Conservation (phyloP, 1,140 invertebrate species). For the Lanistes nyassanus region DNA sequence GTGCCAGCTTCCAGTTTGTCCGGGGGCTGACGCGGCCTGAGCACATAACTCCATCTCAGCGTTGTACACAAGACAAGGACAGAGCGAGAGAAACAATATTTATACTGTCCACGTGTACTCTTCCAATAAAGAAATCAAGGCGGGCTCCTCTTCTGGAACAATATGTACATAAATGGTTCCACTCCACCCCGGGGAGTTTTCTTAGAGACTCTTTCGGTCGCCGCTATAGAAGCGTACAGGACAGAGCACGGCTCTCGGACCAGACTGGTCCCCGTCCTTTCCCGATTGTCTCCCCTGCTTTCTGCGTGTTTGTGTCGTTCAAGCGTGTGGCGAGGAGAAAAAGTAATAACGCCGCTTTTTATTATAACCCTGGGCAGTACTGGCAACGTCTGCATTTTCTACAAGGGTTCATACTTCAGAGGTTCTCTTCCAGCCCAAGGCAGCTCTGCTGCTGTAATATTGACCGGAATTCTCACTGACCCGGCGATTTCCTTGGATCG, state of each 20-base stretch:
- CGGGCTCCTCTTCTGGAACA: not conserved
- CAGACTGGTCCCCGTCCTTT: not conserved
- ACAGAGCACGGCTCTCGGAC: too few relatives aligned
- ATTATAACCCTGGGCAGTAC: not conserved
- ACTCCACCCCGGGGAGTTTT: not conserved
- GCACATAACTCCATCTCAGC: not conserved
- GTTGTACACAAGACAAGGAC: not conserved
- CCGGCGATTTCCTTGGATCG: too few relatives aligned
- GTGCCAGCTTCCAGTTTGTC: too few relatives aligned
- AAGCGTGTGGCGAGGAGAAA: not conserved
- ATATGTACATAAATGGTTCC: slow-evolving; percentile 1
- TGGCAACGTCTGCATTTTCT: not conserved
- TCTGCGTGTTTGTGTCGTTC: not conserved
- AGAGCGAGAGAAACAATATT: not conserved
- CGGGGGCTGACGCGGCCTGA: not conserved
- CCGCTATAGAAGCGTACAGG: too few relatives aligned
- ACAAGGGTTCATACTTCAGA: not conserved
- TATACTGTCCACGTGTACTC: not conserved
- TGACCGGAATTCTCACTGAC: not conserved
- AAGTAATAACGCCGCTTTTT: not conserved
- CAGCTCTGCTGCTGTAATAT: not conserved
- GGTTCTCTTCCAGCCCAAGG: not conserved
- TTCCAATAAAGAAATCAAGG: not conserved
- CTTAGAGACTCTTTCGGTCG: not conserved
- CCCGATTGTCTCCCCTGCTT: not conserved